These are phyloP conservation scores for Lacerta bilineata DNA, from an alignment of 2,797 vertebrate species.

Conservation along the genomic window DNA sequence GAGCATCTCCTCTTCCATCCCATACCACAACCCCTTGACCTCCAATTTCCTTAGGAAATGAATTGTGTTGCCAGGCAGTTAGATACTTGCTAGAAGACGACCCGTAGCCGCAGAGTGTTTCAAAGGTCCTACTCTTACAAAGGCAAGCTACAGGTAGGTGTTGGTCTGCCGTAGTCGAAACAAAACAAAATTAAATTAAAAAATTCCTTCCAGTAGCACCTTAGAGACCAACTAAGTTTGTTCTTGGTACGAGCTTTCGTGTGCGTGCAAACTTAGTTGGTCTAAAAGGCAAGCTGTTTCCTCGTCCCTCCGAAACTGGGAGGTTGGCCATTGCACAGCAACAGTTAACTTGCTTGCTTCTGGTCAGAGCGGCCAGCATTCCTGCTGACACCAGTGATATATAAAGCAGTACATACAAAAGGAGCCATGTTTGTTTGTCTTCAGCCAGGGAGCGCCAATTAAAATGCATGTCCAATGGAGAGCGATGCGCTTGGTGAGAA, in stretches of 20 bases:
- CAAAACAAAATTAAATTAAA: too few species aligned
- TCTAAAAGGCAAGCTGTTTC: neutral
- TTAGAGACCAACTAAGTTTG: too few species aligned
- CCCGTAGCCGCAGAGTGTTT: neutral
- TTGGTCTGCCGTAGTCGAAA: too few species aligned
- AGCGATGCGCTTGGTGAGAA: slow-evolving; percentile 65
- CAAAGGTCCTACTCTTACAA: neutral
- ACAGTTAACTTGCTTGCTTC: slow-evolving; percentile 53
- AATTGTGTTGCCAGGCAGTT: neutral
- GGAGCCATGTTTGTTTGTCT: slow-evolving; percentile 65
- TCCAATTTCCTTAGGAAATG: slow-evolving; percentile 1
- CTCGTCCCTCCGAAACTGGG: neutral
- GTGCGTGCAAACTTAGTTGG: too few species aligned
- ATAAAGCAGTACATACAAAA: slow-evolving; percentile 63
- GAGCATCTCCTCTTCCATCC: too few species aligned
- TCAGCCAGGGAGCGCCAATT: neutral
- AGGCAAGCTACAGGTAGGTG: neutral
- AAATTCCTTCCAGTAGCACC: too few species aligned
- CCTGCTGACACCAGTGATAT: slow-evolving; percentile 66
- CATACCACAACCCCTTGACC: too few species aligned
- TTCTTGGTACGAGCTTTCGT: too few species aligned
- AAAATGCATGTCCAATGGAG: slow-evolving; percentile 66
- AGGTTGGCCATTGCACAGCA: slow-evolving; percentile 4
- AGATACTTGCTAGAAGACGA: neutral
- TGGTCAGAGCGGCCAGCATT: slow-evolving; percentile 41